Conservation (phyloP, 2,113 vertebrate genomes). For the Murina feae region DNA sequence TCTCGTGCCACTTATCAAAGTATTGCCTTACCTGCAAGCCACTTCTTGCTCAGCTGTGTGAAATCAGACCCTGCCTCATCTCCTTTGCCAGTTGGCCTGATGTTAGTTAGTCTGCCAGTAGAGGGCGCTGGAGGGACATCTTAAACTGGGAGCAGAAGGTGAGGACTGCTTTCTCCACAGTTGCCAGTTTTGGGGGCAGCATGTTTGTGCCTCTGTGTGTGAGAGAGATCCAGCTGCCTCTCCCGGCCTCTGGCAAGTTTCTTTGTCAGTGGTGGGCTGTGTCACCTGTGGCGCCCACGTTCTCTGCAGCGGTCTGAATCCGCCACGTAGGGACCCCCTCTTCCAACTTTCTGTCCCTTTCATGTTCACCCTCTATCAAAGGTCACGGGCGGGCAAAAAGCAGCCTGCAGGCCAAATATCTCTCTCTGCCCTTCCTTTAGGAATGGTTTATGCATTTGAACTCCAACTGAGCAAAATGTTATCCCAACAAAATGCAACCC, state of each 20-base stretch:
- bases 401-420: not conserved
- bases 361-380: not conserved
- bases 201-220: not conserved
- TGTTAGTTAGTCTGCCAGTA: not conserved
- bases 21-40: not conserved
- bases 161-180: not conserved
- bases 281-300: not conserved
- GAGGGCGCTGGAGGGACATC: not conserved
- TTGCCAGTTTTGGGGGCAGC: not conserved
- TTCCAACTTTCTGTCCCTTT: not conserved
- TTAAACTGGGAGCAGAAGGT: not conserved
- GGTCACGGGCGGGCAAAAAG: not conserved
- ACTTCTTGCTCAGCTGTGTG: not conserved
- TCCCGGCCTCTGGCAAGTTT: not conserved
- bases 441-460: not conserved
- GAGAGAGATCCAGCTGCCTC: too few species aligned
- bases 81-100: not conserved
- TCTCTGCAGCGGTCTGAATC: not conserved
- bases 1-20: not conserved
- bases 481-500: not conserved
- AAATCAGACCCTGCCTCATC: accelerated
- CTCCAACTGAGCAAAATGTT: not conserved
- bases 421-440: not conserved
- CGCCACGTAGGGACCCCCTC: not conserved
- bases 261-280: not conserved